These are phyloP conservation scores for Linyphia triangularis DNA, from an alignment of 2,888 invertebrate genomes.

Conservation along the genomic window DNA sequence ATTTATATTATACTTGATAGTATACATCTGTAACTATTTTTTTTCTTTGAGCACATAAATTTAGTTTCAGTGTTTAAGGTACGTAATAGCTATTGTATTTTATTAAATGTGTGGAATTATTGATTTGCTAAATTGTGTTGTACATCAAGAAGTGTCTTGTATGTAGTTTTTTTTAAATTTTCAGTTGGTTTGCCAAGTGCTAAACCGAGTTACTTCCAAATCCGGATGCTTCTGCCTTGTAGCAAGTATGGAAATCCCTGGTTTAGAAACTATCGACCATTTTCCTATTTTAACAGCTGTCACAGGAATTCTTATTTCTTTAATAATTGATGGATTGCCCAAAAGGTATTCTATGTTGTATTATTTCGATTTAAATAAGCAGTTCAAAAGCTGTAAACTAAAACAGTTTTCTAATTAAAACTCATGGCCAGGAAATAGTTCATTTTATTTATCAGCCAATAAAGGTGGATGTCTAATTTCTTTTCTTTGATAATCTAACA, in stretches of 20 bases:
- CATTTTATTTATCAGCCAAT: no score
- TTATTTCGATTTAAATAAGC: no score
- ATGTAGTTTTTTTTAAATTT: conserved; percentile 2
- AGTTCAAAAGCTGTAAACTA: background rate
- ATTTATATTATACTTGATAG: no score
- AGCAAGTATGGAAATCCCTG: conserved; percentile 83
- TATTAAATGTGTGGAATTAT: background rate
- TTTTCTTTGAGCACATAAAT: no score
- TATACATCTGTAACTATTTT: no score
- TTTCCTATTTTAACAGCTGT: conserved; percentile 86
- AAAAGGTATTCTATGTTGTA: conserved; percentile 44
- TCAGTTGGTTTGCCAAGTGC: conserved; percentile 86
- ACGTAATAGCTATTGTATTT: no score
- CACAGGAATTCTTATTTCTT: conserved; percentile 84
- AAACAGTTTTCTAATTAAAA: background rate
- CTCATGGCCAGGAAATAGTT: no score
- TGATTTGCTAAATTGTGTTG: background rate
- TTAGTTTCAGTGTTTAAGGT: no score
- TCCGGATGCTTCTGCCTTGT: conserved; percentile 85
- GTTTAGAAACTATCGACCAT: conserved; percentile 85
- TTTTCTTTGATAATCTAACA: no score
- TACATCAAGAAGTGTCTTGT: background rate
- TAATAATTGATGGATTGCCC: conserved; percentile 80
- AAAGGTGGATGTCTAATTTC: no score
- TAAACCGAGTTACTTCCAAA: conserved; percentile 88